These are phyloP conservation scores for Cherax destructor DNA, from an alignment of 1,140 invertebrate species.

Conservation along the genomic window DNA sequence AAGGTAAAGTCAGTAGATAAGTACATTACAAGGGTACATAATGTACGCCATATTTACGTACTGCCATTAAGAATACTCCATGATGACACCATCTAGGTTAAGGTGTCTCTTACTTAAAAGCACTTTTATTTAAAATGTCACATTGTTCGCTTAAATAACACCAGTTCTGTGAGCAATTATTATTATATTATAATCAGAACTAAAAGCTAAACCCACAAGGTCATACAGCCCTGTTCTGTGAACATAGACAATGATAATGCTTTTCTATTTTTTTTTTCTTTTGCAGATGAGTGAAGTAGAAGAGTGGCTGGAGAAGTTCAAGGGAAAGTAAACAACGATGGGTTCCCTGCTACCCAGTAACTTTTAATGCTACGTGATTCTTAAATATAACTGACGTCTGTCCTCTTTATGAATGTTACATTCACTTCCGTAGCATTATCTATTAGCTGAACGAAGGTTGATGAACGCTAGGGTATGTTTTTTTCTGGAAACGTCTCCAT, in stretches of 20 bases:
- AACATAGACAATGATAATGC: background rate
- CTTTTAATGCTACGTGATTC: too few relatives aligned
- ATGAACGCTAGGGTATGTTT: too few relatives aligned
- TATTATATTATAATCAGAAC: background rate
- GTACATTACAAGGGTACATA: background rate
- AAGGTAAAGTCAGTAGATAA: background rate
- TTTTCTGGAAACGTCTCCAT: too few relatives aligned
- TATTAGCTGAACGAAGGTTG: too few relatives aligned
- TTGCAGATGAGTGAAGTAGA: constrained; percentile 40
- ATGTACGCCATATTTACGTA: background rate
- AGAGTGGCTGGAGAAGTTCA: constrained; percentile 30
- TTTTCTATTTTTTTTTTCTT: background rate
- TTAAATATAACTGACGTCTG: too few relatives aligned
- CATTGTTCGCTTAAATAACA: background rate
- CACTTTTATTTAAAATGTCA: background rate
- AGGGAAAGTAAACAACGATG: constrained; percentile 14
- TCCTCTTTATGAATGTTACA: too few relatives aligned
- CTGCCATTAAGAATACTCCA: background rate
- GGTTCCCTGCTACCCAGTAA: too few relatives aligned
- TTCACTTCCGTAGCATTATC: too few relatives aligned
- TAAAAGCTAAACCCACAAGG: background rate
- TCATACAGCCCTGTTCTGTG: background rate
- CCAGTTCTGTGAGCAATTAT: background rate
- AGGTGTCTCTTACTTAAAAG: too few relatives aligned
- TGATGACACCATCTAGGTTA: too few relatives aligned